These are phyloP conservation scores for Helarctos malayanus DNA, from an alignment of 2,797 vertebrate genomes.

Conservation along the genomic window DNA sequence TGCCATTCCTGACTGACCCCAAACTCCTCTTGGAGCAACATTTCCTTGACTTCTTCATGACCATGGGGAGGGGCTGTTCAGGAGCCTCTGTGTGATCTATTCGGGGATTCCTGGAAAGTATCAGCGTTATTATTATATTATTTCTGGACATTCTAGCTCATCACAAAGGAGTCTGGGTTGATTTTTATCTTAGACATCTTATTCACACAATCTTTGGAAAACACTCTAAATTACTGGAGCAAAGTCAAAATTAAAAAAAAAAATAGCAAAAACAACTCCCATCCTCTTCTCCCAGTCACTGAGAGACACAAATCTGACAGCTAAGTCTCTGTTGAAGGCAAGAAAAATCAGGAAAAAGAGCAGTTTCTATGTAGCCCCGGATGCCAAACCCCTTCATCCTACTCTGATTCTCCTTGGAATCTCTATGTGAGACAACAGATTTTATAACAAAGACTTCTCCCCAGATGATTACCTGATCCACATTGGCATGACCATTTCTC, in stretches of 20 bases:
- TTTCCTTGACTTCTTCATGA: not conserved
- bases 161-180: not conserved
- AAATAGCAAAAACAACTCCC: not conserved
- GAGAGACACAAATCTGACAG: not conserved
- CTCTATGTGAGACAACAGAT: not conserved
- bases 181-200: not conserved
- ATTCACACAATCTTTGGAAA: not conserved
- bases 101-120: not conserved
- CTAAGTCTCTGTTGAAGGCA: not conserved
- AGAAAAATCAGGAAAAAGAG: not conserved
- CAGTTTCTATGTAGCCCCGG: not conserved
- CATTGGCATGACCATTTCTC: not conserved
- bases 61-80: not conserved
- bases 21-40: not conserved
- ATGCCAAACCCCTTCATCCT: conserved; percentile 14
- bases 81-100: not conserved
- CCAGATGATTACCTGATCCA: not conserved
- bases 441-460: conserved; percentile 7
- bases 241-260: not conserved
- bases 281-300: not conserved
- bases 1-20: not conserved
- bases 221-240: not conserved
- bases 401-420: not conserved
- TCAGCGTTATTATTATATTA: not conserved
- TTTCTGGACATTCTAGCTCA: not conserved